A percentile compares a stretch with the other conserved stretches of the same genome.
Evolutionary conservation across 2,888 invertebrate species (phyloP).

Genomic region (Temnothorax unifasciatus): DNA sequence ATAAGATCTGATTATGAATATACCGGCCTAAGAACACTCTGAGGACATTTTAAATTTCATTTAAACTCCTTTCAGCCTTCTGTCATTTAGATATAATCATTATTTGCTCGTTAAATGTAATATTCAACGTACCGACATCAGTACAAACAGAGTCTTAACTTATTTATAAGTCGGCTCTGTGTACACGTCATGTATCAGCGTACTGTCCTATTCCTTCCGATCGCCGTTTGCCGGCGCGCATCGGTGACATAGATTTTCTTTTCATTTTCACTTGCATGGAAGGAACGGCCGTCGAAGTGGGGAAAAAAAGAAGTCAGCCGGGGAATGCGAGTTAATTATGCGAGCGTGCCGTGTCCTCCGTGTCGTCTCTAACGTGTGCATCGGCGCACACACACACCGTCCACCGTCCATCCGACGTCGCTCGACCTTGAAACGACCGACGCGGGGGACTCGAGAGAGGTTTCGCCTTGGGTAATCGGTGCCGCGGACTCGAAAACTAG

Average conservation of each 20-base stretch:
- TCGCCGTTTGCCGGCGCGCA: background rate
- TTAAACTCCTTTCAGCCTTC: background rate
- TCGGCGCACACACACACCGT: background rate
- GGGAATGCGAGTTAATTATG: slow-evolving; percentile 18
- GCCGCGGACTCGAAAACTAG: slow-evolving; percentile 79
- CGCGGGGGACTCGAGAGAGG: slow-evolving; percentile 72
- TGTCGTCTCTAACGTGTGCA: slow-evolving; percentile 10
- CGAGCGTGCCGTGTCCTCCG: slow-evolving; percentile 29
- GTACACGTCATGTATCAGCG: background rate
- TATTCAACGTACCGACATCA: background rate
- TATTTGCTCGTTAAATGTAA: background rate
- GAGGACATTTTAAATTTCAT: background rate
- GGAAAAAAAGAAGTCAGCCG: background rate
- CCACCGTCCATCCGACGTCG: slow-evolving; percentile 31
- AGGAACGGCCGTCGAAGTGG: background rate
- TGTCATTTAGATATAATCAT: background rate
- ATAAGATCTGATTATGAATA: too few species aligned
- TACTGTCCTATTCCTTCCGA: background rate
- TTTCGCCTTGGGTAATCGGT: slow-evolving; percentile 77
- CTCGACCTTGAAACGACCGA: slow-evolving; percentile 73
- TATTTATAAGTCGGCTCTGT: background rate
- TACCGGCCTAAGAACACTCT: background rate
- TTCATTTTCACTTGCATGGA: background rate
- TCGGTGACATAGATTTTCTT: slow-evolving; percentile 24
- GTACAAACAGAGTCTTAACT: background rate